Conservation (phyloP, 2,888 invertebrate genomes). For the Acanthosoma haemorrhoidale region DNA sequence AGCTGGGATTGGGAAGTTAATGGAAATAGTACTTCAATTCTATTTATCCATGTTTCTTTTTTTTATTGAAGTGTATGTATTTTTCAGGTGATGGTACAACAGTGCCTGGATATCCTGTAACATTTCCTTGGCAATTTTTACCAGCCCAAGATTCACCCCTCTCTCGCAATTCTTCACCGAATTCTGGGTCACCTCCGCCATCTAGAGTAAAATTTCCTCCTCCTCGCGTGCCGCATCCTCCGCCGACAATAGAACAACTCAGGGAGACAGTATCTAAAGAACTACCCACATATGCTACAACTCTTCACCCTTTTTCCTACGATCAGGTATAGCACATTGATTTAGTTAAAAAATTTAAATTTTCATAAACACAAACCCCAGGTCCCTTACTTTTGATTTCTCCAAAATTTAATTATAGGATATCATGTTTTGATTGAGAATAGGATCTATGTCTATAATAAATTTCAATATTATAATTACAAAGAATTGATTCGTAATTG, state of each 20-base stretch:
- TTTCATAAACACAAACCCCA: too few species aligned
- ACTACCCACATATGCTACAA: constrained; percentile 46
- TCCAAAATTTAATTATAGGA: too few species aligned
- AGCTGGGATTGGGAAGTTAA: background rate
- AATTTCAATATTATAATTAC: too few species aligned
- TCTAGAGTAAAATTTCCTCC: constrained; percentile 39
- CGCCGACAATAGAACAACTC: constrained; percentile 29
- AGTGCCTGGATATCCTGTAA: background rate
- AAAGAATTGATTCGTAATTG: too few species aligned
- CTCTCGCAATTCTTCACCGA: constrained; percentile 58
- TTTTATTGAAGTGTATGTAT: background rate
- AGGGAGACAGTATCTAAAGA: constrained; percentile 38
- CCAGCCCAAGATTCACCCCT: constrained; percentile 46
- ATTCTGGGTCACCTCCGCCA: constrained; percentile 59
- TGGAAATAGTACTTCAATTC: background rate
- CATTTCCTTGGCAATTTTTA: constrained; percentile 38
- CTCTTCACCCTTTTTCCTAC: constrained; percentile 46
- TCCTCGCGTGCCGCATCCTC: constrained; percentile 32
- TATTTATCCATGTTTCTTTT: background rate
- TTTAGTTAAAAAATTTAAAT: too few species aligned
- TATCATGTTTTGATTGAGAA: too few species aligned
- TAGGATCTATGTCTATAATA: too few species aligned
- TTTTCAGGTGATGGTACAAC: constrained; percentile 22
- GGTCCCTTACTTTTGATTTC: too few species aligned
- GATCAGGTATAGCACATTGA: constrained; percentile 49